phyloP scores from a whole-genome alignment of 2,888 invertebrate genomes.

The Linhomoeus sp. region DNA sequence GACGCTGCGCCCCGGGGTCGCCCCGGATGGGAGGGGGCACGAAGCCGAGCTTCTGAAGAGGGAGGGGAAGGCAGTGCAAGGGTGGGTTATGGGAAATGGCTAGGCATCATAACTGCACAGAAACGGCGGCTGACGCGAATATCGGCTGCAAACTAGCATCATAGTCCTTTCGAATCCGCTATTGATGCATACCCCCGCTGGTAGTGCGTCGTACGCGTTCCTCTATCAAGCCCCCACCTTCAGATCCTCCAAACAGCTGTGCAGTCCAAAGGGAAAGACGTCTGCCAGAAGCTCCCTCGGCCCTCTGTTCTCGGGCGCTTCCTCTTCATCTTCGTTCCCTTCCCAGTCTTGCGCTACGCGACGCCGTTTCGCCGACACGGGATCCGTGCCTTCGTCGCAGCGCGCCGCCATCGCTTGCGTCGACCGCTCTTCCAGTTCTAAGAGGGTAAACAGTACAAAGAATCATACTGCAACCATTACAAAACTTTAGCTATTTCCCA shows the following conservation, averaged over 20 bases:
- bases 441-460: neutral
- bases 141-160: no score
- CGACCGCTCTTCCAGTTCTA: neutral
- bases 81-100: no score
- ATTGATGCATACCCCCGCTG: no score
- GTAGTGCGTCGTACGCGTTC: no score
- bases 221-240: no score
- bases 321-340: neutral
- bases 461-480: neutral
- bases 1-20: neutral
- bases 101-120: no score
- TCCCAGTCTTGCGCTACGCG: neutral
- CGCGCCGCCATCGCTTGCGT: neutral
- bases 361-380: no score
- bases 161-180: no score
- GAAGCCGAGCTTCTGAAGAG: neutral
- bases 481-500: no score
- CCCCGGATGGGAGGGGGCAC: slow-evolving; percentile 2
- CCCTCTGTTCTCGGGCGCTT: neutral
- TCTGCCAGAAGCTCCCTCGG: neutral
- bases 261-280: neutral
- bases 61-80: no score
- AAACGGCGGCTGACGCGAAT: no score
- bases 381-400: neutral
- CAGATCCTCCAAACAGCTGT: neutral